Evolutionary conservation across 1,140 invertebrate species (phyloP).

Genomic region (Drosophila nigromelanica): DNA sequence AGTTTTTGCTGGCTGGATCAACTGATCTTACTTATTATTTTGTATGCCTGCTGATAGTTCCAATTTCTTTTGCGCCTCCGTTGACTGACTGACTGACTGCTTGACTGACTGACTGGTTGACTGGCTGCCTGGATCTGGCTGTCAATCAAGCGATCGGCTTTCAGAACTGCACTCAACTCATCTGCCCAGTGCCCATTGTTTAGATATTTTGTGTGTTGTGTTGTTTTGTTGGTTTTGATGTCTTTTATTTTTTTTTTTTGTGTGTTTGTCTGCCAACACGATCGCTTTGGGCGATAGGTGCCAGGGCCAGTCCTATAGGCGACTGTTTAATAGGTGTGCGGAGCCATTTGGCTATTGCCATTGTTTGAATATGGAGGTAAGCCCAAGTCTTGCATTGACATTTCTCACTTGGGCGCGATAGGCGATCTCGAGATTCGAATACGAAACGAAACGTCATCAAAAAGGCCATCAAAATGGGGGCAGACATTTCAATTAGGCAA

Average conservation of each 20-base stretch:
- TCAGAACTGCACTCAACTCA: constrained; percentile 54
- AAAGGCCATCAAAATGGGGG: constrained; percentile 37
- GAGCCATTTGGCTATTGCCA: constrained; percentile 26
- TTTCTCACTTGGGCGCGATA: constrained; percentile 58
- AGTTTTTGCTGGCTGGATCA: constrained; percentile 29
- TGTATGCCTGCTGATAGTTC: constrained; percentile 46
- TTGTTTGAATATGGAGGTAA: constrained; percentile 36
- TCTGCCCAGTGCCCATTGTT: constrained; percentile 40
- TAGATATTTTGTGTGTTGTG: constrained; percentile 25
- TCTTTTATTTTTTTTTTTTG: no score
- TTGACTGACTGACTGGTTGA: background rate
- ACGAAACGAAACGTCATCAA: constrained; percentile 25
- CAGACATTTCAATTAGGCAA: constrained; percentile 56
- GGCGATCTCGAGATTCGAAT: constrained; percentile 22
- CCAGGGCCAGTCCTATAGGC: constrained; percentile 1
- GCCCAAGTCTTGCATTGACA: constrained; percentile 39
- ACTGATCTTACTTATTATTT: constrained; percentile 25
- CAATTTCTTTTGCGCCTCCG: constrained; percentile 42
- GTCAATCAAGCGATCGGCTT: constrained; percentile 59
- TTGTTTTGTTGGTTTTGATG: constrained; percentile 4
- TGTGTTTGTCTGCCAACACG: constrained; percentile 19
- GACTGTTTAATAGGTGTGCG: constrained; percentile 35
- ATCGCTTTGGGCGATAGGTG: constrained; percentile 18
- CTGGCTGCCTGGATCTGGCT: constrained; percentile 7
- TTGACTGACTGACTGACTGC: constrained; percentile 15